These are phyloP conservation scores for Lycodopsis pacificus DNA, from an alignment of 2,797 vertebrate species.

Conservation along the genomic window DNA sequence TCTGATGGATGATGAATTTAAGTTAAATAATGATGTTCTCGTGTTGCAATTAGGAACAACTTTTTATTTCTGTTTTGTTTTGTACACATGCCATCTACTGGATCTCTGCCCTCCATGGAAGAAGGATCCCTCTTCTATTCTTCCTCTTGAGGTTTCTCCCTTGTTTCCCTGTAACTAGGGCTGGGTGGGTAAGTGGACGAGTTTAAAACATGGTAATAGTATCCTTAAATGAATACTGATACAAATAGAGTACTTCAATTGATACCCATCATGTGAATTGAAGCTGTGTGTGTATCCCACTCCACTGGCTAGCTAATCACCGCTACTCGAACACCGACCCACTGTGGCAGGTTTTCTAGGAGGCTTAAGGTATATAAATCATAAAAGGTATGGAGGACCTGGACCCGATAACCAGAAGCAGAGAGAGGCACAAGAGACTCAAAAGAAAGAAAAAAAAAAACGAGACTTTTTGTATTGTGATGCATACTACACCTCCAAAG, in stretches of 20 bases:
- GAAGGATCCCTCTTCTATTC: background rate
- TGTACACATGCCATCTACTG: background rate
- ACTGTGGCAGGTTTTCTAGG: background rate
- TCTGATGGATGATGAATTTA: background rate
- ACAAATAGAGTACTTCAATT: too few species aligned
- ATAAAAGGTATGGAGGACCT: background rate
- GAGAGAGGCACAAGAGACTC: background rate
- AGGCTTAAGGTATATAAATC: conserved; percentile 5
- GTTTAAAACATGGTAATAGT: too few species aligned
- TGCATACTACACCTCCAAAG: background rate
- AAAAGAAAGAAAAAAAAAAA: too few species aligned
- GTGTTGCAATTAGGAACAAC: too few species aligned
- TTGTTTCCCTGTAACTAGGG: background rate
- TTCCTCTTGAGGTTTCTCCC: background rate
- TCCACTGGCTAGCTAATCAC: too few species aligned
- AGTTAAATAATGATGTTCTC: background rate
- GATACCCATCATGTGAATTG: too few species aligned
- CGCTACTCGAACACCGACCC: too few species aligned
- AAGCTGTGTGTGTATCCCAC: too few species aligned
- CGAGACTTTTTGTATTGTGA: background rate
- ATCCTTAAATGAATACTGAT: too few species aligned
- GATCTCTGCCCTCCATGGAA: background rate
- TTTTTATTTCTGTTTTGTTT: background rate
- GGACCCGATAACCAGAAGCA: background rate
- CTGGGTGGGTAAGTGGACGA: too few species aligned